These are phyloP conservation scores for Acanthaster planci DNA, from an alignment of 35 echinoderm and acorn worm genomes.

Conservation along the genomic window DNA sequence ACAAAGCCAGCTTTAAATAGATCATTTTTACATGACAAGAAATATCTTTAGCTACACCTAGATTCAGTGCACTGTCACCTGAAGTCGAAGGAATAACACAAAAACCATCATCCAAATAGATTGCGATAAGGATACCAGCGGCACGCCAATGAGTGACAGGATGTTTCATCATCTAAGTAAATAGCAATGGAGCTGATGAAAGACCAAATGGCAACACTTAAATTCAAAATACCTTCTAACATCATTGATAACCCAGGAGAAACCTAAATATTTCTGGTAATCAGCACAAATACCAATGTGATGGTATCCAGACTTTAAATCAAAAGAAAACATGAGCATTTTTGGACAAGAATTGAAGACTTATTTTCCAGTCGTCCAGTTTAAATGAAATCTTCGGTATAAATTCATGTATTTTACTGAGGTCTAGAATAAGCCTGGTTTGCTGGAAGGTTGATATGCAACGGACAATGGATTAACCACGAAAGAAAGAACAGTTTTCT, in stretches of 20 bases:
- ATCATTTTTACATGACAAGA: no score
- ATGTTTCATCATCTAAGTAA: constrained; percentile 29
- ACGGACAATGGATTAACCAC: constrained; percentile 39
- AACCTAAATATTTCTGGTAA: constrained; percentile 16
- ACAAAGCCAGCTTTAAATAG: no score
- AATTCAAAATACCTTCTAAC: constrained; percentile 21
- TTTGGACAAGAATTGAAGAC: no score
- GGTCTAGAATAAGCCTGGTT: no score
- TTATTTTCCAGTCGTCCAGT: not conserved
- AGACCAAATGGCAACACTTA: constrained; percentile 40
- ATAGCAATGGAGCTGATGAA: constrained; percentile 25
- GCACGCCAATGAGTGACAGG: constrained; percentile 23
- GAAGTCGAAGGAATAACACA: not conserved
- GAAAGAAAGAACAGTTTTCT: not conserved
- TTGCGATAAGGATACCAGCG: not conserved
- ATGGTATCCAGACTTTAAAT: constrained; percentile 26
- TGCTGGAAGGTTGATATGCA: not conserved
- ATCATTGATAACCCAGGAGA: constrained; percentile 2
- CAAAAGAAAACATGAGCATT: no score
- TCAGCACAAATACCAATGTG: constrained; percentile 22
- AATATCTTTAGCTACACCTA: no score
- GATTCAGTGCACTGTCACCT: not conserved
- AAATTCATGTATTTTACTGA: no score
- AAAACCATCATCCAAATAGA: constrained; percentile 37
- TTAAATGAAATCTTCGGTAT: no score